phyloP scores from a whole-genome alignment of 2,113 vertebrate species.

The Lophotis ruficrista region DNA sequence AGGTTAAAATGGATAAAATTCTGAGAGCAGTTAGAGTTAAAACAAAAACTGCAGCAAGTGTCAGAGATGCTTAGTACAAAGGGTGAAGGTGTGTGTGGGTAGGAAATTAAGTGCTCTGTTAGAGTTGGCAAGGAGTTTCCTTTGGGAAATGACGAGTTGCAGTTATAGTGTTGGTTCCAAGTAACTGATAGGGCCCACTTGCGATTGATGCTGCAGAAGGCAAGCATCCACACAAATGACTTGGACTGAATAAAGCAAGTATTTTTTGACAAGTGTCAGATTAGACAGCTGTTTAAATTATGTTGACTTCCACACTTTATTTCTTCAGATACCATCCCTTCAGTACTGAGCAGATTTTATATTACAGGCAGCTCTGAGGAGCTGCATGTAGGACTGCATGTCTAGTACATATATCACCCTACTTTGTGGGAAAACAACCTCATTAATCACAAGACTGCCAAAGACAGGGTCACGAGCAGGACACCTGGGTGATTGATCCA shows the following conservation, averaged over 20 bases:
- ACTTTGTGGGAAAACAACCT: background rate
- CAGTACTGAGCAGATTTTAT: background rate
- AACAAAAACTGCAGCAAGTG: background rate
- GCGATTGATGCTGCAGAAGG: background rate
- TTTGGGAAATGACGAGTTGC: background rate
- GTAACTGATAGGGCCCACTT: background rate
- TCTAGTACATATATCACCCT: background rate
- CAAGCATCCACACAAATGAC: background rate
- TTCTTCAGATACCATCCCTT: background rate
- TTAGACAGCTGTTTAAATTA: background rate
- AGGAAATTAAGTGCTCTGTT: background rate
- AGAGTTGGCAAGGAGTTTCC: background rate
- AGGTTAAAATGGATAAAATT: background rate
- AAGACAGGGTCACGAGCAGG: background rate
- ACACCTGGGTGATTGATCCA: background rate
- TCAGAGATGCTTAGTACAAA: background rate
- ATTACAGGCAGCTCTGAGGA: background rate
- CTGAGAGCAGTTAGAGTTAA: background rate
- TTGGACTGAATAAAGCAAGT: background rate
- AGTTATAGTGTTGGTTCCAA: background rate
- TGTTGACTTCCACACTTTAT: background rate
- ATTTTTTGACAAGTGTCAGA: background rate
- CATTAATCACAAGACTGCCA: background rate
- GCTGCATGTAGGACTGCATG: background rate
- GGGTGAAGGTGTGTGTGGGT: accelerated